phyloP scores from a whole-genome alignment of 2,113 vertebrate species.

The Acanthochromis polyacanthus region DNA sequence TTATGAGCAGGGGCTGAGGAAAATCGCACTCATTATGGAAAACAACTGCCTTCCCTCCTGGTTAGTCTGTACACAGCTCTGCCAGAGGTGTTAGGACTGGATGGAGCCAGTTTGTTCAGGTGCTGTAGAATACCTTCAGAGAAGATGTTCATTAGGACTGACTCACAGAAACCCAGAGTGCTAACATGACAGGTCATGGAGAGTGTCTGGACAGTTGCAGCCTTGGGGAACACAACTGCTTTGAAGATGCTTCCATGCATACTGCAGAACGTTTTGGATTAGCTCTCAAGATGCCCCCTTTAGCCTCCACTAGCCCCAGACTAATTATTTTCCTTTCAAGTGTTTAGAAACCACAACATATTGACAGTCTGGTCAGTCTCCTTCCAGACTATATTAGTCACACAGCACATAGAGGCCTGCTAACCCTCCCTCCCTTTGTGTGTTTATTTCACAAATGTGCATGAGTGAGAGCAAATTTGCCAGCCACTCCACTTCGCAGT shows the following conservation, averaged over 20 bases:
- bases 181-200: conserved; percentile 23
- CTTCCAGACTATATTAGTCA: conserved; percentile 75
- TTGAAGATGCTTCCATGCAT: conserved; percentile 14
- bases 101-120: conserved; percentile 33
- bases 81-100: neutral
- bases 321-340: conserved; percentile 59
- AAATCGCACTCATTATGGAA: conserved; percentile 56
- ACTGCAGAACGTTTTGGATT: conserved; percentile 14
- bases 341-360: conserved; percentile 73
- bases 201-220: conserved; percentile 12
- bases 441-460: conserved; percentile 74
- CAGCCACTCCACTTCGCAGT: conserved; percentile 60
- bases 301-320: conserved; percentile 39
- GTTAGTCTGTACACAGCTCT: neutral
- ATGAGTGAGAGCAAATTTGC: conserved; percentile 72
- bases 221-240: neutral
- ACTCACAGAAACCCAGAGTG: conserved; percentile 4
- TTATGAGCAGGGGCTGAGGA: conserved; percentile 50
- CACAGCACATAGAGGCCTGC: conserved; percentile 55
- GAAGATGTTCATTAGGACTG: conserved; percentile 14
- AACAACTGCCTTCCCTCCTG: conserved; percentile 49
- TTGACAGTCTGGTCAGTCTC: conserved; percentile 69
- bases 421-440: conserved; percentile 39
- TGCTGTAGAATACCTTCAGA: conserved; percentile 28
- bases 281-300: conserved; percentile 14